These are phyloP conservation scores for Xiphias gladius DNA, from an alignment of 2,113 vertebrate species.

Conservation along the genomic window DNA sequence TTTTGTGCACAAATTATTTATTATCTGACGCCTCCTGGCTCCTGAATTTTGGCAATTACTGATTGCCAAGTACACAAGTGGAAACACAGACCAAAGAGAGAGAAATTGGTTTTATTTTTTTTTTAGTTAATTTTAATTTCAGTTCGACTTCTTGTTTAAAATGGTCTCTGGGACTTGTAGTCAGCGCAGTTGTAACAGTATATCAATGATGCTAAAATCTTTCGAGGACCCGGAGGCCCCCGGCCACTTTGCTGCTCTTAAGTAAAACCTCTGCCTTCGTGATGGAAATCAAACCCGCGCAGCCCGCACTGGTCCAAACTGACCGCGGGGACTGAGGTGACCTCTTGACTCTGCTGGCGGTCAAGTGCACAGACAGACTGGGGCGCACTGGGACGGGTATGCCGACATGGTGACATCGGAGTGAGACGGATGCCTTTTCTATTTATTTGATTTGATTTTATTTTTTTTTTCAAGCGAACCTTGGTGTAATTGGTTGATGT, in stretches of 20 bases:
- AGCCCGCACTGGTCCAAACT: neutral
- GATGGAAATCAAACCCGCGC: neutral
- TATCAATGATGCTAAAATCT: neutral
- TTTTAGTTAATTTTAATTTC: neutral
- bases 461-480: conserved; percentile 29
- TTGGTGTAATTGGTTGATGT: conserved; percentile 36
- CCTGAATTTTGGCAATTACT: too few species aligned
- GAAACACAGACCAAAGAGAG: conserved; percentile 3
- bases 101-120: too few species aligned
- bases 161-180: neutral
- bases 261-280: conserved; percentile 21
- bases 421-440: neutral
- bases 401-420: neutral
- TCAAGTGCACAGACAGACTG: neutral
- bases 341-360: neutral
- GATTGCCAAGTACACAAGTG: neutral
- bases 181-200: neutral
- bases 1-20: neutral
- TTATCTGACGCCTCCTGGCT: neutral
- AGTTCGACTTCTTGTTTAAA: conserved; percentile 1
- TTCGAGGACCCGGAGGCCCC: neutral
- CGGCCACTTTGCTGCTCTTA: neutral
- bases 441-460: conserved; percentile 25
- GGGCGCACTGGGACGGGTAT: neutral
- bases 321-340: neutral